Evolutionary conservation across 2,888 invertebrate genomes (phyloP).

Genomic region (Laothoe populi): DNA sequence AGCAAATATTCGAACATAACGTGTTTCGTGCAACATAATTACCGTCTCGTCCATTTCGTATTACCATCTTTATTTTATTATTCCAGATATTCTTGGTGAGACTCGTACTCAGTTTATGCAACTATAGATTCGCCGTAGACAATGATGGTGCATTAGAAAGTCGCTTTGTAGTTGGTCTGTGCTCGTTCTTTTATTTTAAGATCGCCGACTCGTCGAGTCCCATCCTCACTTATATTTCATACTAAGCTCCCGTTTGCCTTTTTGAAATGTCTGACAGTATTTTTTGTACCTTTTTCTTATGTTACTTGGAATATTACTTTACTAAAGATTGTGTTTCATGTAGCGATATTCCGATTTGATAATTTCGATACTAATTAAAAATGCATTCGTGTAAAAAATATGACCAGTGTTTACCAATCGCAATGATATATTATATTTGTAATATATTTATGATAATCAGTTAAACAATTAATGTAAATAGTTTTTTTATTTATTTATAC

Average conservation of each 20-base stretch:
- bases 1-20: background rate
- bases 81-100: constrained; percentile 2
- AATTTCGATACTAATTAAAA: no score
- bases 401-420: background rate
- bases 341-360: no score
- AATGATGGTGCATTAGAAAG: constrained; percentile 20
- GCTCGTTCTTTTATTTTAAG: constrained; percentile 16
- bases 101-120: constrained; percentile 1
- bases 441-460: background rate
- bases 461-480: background rate
- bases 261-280: background rate
- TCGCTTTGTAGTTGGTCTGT: constrained; percentile 20
- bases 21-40: constrained; percentile 10
- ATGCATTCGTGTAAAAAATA: background rate
- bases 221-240: constrained; percentile 17
- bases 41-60: constrained; percentile 1
- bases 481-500: background rate
- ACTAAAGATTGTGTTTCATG: no score
- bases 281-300: background rate
- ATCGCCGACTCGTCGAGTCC: background rate
- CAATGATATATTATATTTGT: background rate
- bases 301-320: no score
- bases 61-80: background rate
- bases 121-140: constrained; percentile 15
- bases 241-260: constrained; percentile 23